These are phyloP conservation scores for Anthoptus insignis DNA, from an alignment of 2,888 invertebrate genomes.

Conservation along the genomic window DNA sequence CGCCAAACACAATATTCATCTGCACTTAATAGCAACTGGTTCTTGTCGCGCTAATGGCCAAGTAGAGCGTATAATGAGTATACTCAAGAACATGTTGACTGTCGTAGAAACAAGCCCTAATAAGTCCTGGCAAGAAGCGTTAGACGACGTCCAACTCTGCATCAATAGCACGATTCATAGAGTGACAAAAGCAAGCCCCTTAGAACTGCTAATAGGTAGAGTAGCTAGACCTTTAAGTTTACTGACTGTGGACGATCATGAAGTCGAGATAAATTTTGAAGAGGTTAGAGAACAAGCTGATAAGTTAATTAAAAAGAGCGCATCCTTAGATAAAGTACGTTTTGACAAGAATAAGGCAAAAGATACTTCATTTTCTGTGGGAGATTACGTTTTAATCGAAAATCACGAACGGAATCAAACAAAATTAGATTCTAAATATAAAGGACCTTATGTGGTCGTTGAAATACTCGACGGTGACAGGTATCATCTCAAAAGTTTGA, in stretches of 20 bases:
- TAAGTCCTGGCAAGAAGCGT: constrained; percentile 48
- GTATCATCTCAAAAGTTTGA: neutral
- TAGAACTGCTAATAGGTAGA: neutral
- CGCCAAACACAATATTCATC: constrained; percentile 27
- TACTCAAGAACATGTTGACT: constrained; percentile 36
- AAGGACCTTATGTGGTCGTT: constrained; percentile 44
- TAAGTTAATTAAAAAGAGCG: too few relatives aligned
- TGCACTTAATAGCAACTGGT: constrained; percentile 46
- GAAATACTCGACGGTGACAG: constrained; percentile 17
- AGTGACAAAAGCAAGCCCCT: neutral
- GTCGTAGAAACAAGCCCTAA: constrained; percentile 41
- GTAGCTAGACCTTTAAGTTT: constrained; percentile 3
- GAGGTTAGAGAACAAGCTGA: neutral
- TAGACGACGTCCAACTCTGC: constrained; percentile 51
- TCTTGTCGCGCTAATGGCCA: constrained; percentile 53
- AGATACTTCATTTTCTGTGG: too few relatives aligned
- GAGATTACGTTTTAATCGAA: constrained; percentile 27
- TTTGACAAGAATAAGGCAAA: constrained; percentile 31
- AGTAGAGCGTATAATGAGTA: constrained; percentile 52
- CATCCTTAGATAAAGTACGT: neutral
- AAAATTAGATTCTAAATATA: constrained; percentile 49
- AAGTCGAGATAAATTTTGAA: neutral
- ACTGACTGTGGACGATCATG: neutral
- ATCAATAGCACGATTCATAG: constrained; percentile 48
- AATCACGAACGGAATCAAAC: constrained; percentile 39